These are phyloP conservation scores for Nyctibius grandis DNA, from an alignment of 2,797 vertebrate species.

Conservation along the genomic window DNA sequence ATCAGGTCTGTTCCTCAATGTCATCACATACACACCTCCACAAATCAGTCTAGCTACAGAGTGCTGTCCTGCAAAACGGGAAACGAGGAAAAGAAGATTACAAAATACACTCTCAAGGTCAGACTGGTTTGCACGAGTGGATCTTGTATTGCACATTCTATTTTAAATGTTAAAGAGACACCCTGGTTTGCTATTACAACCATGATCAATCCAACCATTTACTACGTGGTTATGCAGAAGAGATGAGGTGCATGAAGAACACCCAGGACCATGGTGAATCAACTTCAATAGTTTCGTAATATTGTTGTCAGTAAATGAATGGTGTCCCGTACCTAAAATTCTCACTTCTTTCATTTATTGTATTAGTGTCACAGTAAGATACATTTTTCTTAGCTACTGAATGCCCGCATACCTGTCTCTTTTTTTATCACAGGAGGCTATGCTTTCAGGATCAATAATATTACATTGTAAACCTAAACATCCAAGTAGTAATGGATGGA, in stretches of 20 bases:
- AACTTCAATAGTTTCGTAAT: not conserved
- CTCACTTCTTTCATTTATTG: not conserved
- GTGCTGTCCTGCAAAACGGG: not conserved
- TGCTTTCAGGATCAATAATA: not conserved
- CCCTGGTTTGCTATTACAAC: not conserved
- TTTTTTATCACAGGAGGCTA: not conserved
- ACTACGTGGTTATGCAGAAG: not conserved
- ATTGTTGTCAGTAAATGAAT: not conserved
- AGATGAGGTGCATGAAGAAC: not conserved
- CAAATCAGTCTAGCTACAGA: not conserved
- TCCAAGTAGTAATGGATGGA: not conserved
- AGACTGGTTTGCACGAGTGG: not conserved
- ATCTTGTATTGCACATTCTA: not conserved
- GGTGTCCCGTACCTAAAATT: not conserved
- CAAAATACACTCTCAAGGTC: not conserved
- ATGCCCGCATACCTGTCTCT: not conserved
- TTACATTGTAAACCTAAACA: not conserved
- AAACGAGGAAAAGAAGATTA: not conserved
- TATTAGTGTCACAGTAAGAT: not conserved
- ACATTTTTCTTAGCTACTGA: not conserved
- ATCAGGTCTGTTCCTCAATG: not conserved
- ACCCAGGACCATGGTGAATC: not conserved
- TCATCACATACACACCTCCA: not conserved
- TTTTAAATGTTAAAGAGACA: not conserved
- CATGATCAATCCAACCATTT: not conserved